phyloP scores from a whole-genome alignment of 2,113 vertebrate species.

The Trogon surrucura region DNA sequence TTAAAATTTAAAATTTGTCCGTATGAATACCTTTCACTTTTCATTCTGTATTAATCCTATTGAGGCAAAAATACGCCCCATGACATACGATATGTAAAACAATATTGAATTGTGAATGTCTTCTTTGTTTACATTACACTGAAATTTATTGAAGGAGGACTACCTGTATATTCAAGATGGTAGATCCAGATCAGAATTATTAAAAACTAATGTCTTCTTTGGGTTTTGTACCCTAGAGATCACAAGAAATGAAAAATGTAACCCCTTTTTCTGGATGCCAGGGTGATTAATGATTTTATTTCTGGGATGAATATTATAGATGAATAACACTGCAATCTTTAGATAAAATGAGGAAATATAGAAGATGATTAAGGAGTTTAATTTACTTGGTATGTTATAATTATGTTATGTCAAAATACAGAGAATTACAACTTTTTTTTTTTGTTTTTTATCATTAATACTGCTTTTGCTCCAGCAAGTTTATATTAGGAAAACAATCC shows the following conservation, averaged over 20 bases:
- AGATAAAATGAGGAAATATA: constrained; percentile 25
- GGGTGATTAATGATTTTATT: constrained; percentile 68
- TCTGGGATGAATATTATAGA: constrained; percentile 53
- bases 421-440: constrained; percentile 21
- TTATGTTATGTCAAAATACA: constrained; percentile 54
- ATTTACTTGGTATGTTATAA: constrained; percentile 66
- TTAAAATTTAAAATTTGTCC: not conserved
- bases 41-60: not conserved
- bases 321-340: not conserved
- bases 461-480: constrained; percentile 21
- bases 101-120: not conserved
- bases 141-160: not conserved
- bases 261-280: constrained; percentile 34
- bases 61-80: not conserved
- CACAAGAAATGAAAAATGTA: constrained; percentile 21
- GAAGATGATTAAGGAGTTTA: constrained; percentile 70
- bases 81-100: not conserved
- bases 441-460: constrained; percentile 42
- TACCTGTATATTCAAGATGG: not conserved
- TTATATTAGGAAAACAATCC: constrained; percentile 49
- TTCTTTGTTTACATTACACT: not conserved
- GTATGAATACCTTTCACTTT: not conserved
- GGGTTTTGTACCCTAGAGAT: constrained; percentile 9
- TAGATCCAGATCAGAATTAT: constrained; percentile 57
- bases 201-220: constrained; percentile 51